A percentile compares a stretch with the other conserved stretches of the same genome.
These are phyloP conservation scores for Lagopus muta DNA, from an alignment of 2,113 vertebrate genomes.

Conservation along the genomic window DNA sequence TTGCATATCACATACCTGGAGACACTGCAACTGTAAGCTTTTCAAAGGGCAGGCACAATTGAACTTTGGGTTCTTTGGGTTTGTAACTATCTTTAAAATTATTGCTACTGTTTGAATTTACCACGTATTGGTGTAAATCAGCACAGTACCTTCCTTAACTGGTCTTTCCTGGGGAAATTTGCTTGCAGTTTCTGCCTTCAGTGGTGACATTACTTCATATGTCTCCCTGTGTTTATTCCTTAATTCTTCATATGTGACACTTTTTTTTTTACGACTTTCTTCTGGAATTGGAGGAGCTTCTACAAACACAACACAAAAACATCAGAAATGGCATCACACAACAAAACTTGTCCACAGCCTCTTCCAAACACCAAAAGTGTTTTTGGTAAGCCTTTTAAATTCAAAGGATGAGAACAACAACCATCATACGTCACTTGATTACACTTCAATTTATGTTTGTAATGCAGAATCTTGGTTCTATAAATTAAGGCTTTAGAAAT, in stretches of 20 bases:
- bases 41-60: background rate
- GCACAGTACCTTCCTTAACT: conserved; percentile 75
- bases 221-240: conserved; percentile 82
- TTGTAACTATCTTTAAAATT: background rate
- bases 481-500: background rate
- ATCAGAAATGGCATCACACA: background rate
- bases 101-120: background rate
- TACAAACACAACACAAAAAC: conserved; percentile 63
- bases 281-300: conserved; percentile 72
- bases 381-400: background rate
- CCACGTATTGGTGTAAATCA: background rate
- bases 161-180: conserved; percentile 75
- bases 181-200: conserved; percentile 74
- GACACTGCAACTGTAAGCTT: background rate
- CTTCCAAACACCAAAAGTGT: background rate
- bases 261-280: conserved; percentile 79
- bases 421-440: background rate
- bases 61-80: background rate
- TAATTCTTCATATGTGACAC: conserved; percentile 82
- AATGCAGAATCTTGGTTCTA: background rate
- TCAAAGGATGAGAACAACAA: background rate
- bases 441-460: background rate
- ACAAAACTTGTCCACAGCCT: background rate
- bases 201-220: conserved; percentile 74
- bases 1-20: background rate